A percentile compares a stretch with the other conserved stretches of the same genome.
Conservation (phyloP, 2,888 invertebrate genomes). For the Melangyna quadrimaculata region DNA sequence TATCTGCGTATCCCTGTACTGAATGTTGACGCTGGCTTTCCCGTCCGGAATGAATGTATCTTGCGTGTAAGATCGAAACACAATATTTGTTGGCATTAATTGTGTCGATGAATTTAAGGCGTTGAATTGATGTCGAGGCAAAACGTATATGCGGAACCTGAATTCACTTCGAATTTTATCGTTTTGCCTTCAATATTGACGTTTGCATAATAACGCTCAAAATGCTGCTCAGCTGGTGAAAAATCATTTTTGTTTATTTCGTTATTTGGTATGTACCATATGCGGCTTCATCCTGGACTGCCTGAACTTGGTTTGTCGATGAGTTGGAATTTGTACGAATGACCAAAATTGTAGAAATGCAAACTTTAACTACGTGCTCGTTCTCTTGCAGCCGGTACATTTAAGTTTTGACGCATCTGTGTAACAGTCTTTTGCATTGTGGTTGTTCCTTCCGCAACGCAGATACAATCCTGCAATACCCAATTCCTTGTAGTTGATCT, state of each 20-base stretch:
- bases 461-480: constrained; percentile 5
- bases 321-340: background rate
- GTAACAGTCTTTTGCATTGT: background rate
- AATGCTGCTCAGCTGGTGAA: background rate
- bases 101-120: background rate
- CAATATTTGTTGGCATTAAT: background rate
- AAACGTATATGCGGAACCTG: background rate
- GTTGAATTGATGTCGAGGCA: constrained; percentile 2
- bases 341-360: background rate
- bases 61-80: background rate
- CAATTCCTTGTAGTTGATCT: background rate
- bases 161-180: constrained; percentile 9
- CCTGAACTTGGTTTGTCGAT: background rate
- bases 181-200: constrained; percentile 3
- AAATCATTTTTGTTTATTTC: background rate
- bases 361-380: background rate
- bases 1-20: background rate
- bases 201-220: background rate
- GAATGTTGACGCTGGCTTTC: background rate
- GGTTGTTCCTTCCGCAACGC: background rate
- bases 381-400: constrained; percentile 6
- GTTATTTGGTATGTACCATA: constrained; percentile 4
- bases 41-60: constrained; percentile 1
- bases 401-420: background rate
- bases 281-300: background rate